These are phyloP conservation scores for Lipophrys pholis DNA, from an alignment of 2,113 vertebrate species.

Conservation along the genomic window DNA sequence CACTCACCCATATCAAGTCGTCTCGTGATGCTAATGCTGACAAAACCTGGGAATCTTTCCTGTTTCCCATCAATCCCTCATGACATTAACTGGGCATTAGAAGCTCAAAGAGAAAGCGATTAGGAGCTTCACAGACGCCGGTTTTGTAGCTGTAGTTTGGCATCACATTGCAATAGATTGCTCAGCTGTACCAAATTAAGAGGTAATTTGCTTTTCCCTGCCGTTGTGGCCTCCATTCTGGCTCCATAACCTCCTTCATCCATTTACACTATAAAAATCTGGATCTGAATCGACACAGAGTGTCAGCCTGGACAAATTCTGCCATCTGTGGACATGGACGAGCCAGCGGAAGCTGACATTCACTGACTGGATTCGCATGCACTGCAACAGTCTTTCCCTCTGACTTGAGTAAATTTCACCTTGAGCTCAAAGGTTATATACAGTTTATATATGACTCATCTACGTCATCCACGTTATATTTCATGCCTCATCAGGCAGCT, in stretches of 20 bases:
- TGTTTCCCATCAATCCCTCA: slow-evolving; percentile 2
- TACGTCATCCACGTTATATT: slow-evolving; percentile 2
- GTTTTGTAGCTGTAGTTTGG: slow-evolving; percentile 13
- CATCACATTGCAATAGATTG: slow-evolving; percentile 17
- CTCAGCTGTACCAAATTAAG: slow-evolving; percentile 8
- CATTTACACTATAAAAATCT: slow-evolving; percentile 22
- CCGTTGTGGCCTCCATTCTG: slow-evolving; percentile 13
- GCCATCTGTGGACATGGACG: slow-evolving; percentile 24
- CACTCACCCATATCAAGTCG: neutral
- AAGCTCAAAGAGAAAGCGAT: slow-evolving; percentile 23
- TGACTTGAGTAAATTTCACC: slow-evolving; percentile 12
- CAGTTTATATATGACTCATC: no score
- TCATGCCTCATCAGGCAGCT: slow-evolving; percentile 30
- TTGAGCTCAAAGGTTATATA: neutral
- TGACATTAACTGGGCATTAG: neutral
- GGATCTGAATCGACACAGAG: slow-evolving; percentile 22
- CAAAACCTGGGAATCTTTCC: neutral
- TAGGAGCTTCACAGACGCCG: slow-evolving; percentile 4
- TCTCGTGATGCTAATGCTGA: neutral
- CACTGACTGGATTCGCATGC: slow-evolving; percentile 17
- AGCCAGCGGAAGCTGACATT: slow-evolving; percentile 13
- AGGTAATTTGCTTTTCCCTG: slow-evolving; percentile 3
- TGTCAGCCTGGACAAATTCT: slow-evolving; percentile 29
- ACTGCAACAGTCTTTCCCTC: neutral
- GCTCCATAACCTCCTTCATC: slow-evolving; percentile 10